Conservation (phyloP, 2,113 vertebrate species). For the Platichthys stellatus region DNA sequence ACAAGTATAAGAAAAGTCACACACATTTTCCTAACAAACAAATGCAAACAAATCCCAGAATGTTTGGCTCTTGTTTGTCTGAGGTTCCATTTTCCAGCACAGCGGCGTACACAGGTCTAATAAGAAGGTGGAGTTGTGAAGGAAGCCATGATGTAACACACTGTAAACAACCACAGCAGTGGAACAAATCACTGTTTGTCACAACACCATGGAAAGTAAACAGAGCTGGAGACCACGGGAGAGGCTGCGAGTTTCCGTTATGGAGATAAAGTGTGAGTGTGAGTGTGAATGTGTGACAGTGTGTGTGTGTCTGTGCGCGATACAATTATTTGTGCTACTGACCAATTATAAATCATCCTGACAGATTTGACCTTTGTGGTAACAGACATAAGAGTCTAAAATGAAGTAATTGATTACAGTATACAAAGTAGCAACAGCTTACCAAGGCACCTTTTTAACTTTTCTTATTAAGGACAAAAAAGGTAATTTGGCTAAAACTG, state of each 20-base stretch:
- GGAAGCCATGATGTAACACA: conserved; percentile 63
- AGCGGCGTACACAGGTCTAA: conserved; percentile 40
- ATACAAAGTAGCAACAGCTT: neutral
- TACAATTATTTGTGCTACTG: neutral
- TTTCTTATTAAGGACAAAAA: neutral
- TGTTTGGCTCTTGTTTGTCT: neutral
- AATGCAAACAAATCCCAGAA: too few relatives aligned
- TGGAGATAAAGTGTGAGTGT: neutral
- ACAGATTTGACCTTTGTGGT: neutral
- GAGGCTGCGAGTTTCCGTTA: neutral
- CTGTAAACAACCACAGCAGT: conserved; percentile 59
- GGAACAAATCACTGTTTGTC: conserved; percentile 60
- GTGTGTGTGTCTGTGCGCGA: neutral
- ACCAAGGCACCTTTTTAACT: neutral
- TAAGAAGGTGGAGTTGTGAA: conserved; percentile 27
- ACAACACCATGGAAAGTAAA: conserved; percentile 34
- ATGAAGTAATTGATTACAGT: too few relatives aligned
- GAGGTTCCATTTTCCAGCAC: conserved; percentile 15
- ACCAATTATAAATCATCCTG: neutral
- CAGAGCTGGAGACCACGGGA: neutral
- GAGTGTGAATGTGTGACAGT: too few relatives aligned
- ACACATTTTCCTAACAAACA: neutral
- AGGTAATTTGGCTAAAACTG: neutral
- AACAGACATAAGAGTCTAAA: neutral
- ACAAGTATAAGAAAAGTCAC: conserved; percentile 25